Percentiles rank a stretch among this genome's conserved stretches.
These are phyloP conservation scores for Alces alces DNA, from an alignment of 2,113 vertebrate species.

Conservation along the genomic window DNA sequence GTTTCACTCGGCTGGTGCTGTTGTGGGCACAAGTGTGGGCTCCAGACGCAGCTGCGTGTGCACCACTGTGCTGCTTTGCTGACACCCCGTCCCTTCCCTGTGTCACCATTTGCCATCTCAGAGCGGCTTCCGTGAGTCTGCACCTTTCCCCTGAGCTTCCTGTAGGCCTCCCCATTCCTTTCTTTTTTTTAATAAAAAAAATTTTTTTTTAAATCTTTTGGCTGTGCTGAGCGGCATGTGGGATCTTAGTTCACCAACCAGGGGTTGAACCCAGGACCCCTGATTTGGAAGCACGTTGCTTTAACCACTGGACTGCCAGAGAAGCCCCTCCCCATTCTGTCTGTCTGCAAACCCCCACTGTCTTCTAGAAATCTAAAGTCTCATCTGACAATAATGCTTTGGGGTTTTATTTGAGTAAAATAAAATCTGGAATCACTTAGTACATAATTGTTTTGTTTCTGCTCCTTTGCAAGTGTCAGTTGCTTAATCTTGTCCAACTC, in stretches of 20 bases:
- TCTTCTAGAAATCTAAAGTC: neutral
- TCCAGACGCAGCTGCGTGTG: neutral
- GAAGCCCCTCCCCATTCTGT: neutral
- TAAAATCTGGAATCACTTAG: neutral
- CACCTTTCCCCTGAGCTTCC: neutral
- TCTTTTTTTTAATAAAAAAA: neutral
- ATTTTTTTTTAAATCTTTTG: neutral
- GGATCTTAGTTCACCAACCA: neutral
- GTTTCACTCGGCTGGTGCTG: neutral
- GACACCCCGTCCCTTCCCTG: neutral
- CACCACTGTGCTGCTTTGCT: rapidly evolving
- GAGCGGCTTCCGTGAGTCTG: rapidly evolving
- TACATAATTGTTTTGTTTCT: neutral
- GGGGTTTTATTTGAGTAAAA: neutral
- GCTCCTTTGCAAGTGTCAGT: neutral
- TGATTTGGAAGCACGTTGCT: neutral
- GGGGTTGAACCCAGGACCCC: neutral
- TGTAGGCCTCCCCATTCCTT: neutral
- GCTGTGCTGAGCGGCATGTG: neutral
- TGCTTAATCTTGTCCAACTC: neutral
- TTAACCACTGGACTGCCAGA: neutral
- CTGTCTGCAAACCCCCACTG: neutral
- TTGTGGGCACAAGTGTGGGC: neutral
- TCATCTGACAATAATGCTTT: neutral
- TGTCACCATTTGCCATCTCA: neutral